A percentile compares a stretch with the other conserved stretches of the same genome.
Evolutionary conservation across 2,113 vertebrate genomes (phyloP).

Genomic region (Psittacula cyanocephala): DNA sequence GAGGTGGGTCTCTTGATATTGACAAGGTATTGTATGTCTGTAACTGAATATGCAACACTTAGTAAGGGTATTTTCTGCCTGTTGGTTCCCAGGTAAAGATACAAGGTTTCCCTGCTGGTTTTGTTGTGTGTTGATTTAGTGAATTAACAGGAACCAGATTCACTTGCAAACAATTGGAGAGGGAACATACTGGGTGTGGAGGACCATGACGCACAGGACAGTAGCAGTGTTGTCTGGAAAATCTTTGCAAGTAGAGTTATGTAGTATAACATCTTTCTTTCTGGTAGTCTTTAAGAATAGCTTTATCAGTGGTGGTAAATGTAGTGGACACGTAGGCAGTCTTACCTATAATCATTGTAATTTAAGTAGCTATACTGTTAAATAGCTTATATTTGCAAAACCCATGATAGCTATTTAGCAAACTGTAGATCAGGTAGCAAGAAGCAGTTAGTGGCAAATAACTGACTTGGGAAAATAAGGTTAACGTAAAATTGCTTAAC

Average conservation of each 20-base stretch:
- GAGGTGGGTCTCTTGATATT: neutral
- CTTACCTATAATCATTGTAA: neutral
- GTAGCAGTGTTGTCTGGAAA: neutral
- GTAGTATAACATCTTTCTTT: neutral
- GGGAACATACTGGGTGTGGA: neutral
- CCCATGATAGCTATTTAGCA: fast-evolving
- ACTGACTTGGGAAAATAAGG: neutral
- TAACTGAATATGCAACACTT: neutral
- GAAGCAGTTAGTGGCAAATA: neutral
- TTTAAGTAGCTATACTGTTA: neutral
- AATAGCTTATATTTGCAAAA: neutral
- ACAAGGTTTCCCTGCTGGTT: neutral
- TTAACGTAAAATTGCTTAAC: neutral
- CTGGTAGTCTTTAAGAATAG: neutral
- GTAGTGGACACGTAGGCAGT: neutral
- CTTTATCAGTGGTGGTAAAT: neutral
- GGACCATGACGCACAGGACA: neutral
- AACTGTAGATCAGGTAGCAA: neutral
- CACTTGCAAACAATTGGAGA: neutral
- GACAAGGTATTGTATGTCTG: neutral
- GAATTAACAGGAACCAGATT: conserved; percentile 22
- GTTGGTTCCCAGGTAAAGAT: neutral
- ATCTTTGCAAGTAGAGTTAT: neutral
- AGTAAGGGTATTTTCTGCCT: neutral
- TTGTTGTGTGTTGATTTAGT: neutral